phyloP scores from a whole-genome alignment of 1,140 invertebrate species.

The Sycophila sp. region DNA sequence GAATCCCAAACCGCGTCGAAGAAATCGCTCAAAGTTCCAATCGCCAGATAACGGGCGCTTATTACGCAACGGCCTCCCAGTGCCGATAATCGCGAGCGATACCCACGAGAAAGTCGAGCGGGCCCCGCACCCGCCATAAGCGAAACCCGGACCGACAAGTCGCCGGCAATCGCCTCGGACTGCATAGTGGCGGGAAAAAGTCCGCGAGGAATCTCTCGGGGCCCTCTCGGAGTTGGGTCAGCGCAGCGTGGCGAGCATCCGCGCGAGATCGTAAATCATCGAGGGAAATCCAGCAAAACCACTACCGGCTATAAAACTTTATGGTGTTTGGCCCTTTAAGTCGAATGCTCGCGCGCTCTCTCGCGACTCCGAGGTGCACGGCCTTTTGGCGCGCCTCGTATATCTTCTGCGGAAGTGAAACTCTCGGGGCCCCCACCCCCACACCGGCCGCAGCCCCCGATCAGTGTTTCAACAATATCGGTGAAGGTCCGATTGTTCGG shows the following conservation, averaged over 20 bases:
- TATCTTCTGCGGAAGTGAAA: conserved; percentile 54
- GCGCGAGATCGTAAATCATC: conserved; percentile 49
- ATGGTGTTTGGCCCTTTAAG: conserved; percentile 45
- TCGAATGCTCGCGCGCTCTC: not conserved
- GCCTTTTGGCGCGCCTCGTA: conserved; percentile 46
- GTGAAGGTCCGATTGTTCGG: conserved; percentile 44
- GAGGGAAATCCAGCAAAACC: conserved; percentile 50
- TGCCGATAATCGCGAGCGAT: too few relatives aligned
- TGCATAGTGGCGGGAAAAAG: conserved; percentile 2
- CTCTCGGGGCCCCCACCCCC: conserved; percentile 37
- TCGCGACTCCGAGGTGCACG: conserved; percentile 22
- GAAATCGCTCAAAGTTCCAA: not conserved
- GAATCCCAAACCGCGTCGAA: too few relatives aligned
- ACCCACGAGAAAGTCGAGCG: too few relatives aligned
- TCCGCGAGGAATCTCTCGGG: not conserved
- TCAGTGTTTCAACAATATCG: conserved; percentile 52
- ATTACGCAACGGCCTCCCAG: not conserved
- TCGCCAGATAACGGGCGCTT: not conserved
- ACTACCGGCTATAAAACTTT: conserved; percentile 55
- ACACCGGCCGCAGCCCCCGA: conserved; percentile 39
- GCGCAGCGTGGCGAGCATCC: not conserved
- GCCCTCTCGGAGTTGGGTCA: not conserved
- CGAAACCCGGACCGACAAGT: not conserved
- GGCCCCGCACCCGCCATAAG: too few relatives aligned
- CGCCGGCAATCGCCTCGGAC: not conserved